Evolutionary conservation across 1,140 invertebrate genomes (phyloP), one percentile per base, ranked within the genome.

Genomic region (Dendroctonus ponderosae): DNA sequence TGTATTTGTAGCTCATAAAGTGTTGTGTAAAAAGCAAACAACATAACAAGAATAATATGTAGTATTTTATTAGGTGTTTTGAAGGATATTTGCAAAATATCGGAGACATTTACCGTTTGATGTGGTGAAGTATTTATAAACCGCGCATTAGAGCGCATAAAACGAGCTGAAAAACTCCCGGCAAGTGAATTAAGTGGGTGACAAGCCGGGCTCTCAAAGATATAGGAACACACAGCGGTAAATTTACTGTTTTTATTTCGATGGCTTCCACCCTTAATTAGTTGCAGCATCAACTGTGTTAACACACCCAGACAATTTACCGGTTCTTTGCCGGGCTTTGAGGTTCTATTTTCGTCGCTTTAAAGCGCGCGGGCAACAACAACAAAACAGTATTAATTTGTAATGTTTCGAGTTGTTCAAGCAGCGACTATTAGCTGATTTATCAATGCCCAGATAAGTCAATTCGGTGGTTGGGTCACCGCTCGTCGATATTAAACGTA

Each of bases 71-170:
- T 59, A 40, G 40, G 8, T 66, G 64, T 70, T 66, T 57, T 57
- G 63, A 69, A 66, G 67, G 59, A 66, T 70, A 70, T 66, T 70
- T 70, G 68, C 68, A 70, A 66, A 66, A 66, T 66, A 66, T 65
- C 62, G 62, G 51, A 12, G 62, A 69, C 58, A 60, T 43, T 46
- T 54, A 53, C 41, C 39, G 46, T 70, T 70, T 66, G 60, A 70
- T 66, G 64, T 67, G 52, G 59, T 15, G 59, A 63, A 14, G 53
- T 70, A 70, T 70, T 70, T 66, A 70, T 70, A 70, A 67, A 70
- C 59, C 43, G 49, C 6, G 3, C 53, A 8, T 46, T 60, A 43
- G 44, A 43, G 38, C 48, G 43, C 42, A 40, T n/a, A 63, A 56
- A 63, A 63, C 14, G 43, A 49, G 43, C 61, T 39, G n/a, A 39